These are phyloP conservation scores for Stegostoma tigrinum DNA, from an alignment of 2,113 vertebrate species.

Conservation along the genomic window DNA sequence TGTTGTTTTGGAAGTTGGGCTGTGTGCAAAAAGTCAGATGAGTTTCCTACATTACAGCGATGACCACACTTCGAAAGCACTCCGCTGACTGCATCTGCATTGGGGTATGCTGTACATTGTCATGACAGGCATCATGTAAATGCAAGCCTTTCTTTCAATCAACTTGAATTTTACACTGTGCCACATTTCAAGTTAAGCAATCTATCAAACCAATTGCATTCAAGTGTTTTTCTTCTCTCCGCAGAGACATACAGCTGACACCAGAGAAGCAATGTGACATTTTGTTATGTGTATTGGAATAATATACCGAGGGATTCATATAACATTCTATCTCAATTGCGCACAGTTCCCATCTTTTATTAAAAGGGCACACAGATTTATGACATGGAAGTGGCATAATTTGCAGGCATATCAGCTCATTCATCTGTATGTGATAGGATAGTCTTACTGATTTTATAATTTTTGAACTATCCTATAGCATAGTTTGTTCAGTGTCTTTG, in stretches of 20 bases:
- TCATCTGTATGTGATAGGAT: background rate
- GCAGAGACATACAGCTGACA: background rate
- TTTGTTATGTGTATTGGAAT: slow-evolving; percentile 5
- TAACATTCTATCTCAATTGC: background rate
- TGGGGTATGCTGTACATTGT: background rate
- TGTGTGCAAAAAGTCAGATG: background rate
- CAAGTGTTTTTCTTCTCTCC: background rate
- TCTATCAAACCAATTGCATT: background rate
- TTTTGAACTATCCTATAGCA: background rate
- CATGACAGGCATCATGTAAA: background rate
- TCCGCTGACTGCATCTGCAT: background rate
- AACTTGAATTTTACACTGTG: background rate
- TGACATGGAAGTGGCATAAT: background rate
- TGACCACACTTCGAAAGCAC: background rate
- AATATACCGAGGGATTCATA: background rate
- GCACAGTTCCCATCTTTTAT: background rate
- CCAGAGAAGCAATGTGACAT: background rate
- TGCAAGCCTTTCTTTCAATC: background rate
- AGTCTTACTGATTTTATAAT: background rate
- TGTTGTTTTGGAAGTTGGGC: background rate
- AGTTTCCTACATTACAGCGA: background rate
- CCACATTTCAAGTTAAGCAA: background rate
- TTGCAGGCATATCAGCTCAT: background rate
- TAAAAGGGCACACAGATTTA: slow-evolving; percentile 7
- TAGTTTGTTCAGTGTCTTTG: too few species aligned